Base-by-base conservation (phyloP, 2,113 vertebrate species). In the Xenotilapia caudafasciata region DNA sequence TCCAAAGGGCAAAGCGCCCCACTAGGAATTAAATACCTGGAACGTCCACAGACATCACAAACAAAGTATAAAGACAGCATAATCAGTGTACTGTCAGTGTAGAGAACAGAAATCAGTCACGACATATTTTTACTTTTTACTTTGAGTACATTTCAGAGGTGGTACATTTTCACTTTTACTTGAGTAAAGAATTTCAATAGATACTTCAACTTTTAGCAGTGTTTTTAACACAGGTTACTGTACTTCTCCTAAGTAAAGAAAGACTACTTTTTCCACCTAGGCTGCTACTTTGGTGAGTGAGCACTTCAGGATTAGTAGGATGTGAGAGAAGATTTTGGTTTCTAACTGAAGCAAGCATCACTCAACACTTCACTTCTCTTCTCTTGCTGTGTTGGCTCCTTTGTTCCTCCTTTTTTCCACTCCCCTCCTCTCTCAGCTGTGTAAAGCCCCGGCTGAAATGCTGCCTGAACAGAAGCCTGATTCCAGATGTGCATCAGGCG, bases 401-500 rank as follows among this genome's bases (percentile, higher is more conserved):
- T 60, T 60, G 28, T 17, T 33, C 56, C 28, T 33, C 15, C 3
- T 3, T 0, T 19, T 60, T 4, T 10, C 58, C 56, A 33, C 28
- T 60, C 28, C 9, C 58, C 58, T 62, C 2, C 28, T 11, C 2
- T 35, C 58, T 19, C 1, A 62, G 58, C 56, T 1, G 28, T 33
- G 15, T 60, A 19, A 60, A 19, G 9, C 5, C 2, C 2, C 0
- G 0, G 28, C 28, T 62, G 15, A 62, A 62, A 0, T 6, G 28
- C 9, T 33, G 56, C 0, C 5, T 58, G 55, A 28, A 15, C 0
- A 8, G 13, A 28, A 28, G 26, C 5, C 56, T 35, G 31, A 3
- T 11, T 35, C 58, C 17, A 12, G 17, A 1, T 35, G 17, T 12
- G 6, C 0, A 0, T 5, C 4, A 38, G 0, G 31, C 17, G 1